Base-by-base conservation (phyloP, 1,140 invertebrate species). In the Triops longicaudatus region DNA sequence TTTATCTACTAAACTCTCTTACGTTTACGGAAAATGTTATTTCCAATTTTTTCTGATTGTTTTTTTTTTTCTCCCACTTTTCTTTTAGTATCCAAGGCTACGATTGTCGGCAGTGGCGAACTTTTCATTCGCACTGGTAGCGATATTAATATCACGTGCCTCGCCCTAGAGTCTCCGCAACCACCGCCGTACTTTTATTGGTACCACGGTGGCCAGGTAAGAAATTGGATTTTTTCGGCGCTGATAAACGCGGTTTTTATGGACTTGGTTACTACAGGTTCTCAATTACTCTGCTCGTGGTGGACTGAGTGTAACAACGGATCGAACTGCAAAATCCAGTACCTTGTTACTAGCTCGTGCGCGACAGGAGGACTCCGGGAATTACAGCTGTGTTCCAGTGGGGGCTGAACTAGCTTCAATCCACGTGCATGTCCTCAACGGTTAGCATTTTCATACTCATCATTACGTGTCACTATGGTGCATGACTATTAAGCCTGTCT, bases 81-180 rank as follows among this genome's bases (percentile, higher is more conserved):
- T 22, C 9, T n/a, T 63, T 63, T 63, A 96, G 94, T 95, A 78
- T 94, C 93, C 74, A 92, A 93, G 84, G 93, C 93, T 26, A 91
- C 88, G 81, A 95, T 95, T 80, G 88, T 90, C 81, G 93, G 92
- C 73, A 91, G 92, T 22, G 89, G 91, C 79, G 93, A 95, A 80
- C 90, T 94, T 72, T 93, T 92, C 83, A 92, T 95, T 80, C 95
- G 94, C 85, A 93, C 91, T 82, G 93, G 93, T 79, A 94, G 92
- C 84, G 94, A 92, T 76, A 95, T 95, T 87, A 93, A 92, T 79
- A 85, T 96, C 81, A 93, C 92, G 42, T 95, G 93, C 84, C 90
- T 92, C 41, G 93, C 95, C 78, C 95, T 94, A 84, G 90, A 93
- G 72, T 92, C 94, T 84, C 93, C 92, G 72, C 91, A 91, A 78